phyloP scores from a whole-genome alignment of 2,888 invertebrate species.

The Quadriops clusia region DNA sequence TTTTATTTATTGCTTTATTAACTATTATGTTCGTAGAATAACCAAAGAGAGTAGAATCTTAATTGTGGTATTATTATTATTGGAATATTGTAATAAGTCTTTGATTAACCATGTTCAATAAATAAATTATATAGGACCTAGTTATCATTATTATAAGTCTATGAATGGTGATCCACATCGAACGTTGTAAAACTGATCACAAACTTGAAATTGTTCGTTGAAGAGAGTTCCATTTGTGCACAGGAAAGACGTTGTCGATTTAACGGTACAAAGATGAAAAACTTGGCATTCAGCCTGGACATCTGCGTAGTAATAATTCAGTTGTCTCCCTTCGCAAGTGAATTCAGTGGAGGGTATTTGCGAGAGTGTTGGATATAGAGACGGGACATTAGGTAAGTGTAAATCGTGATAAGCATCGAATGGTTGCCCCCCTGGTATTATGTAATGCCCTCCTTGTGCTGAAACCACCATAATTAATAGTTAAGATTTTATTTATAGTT shows the following conservation, averaged over 20 bases:
- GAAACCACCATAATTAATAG: not conserved
- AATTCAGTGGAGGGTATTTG: slow-evolving; percentile 40
- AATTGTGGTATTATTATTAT: no score
- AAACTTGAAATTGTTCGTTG: slow-evolving; percentile 55
- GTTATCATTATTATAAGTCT: slow-evolving; percentile 40
- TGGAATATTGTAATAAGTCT: no score
- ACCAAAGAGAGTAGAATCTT: no score
- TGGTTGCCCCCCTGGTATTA: slow-evolving; percentile 32
- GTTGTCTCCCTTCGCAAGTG: slow-evolving; percentile 46
- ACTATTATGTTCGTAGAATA: no score
- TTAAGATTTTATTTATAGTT: not conserved
- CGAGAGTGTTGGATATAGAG: slow-evolving; percentile 42
- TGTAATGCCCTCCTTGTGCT: slow-evolving; percentile 22
- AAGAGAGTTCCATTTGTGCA: slow-evolving; percentile 55
- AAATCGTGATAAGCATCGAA: slow-evolving; percentile 44
- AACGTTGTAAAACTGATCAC: slow-evolving; percentile 57
- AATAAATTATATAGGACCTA: no score
- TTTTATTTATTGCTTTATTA: no score
- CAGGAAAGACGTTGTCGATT: slow-evolving; percentile 45
- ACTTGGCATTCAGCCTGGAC: slow-evolving; percentile 61
- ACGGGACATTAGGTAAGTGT: slow-evolving; percentile 45
- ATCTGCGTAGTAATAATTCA: slow-evolving; percentile 63
- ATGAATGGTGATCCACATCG: slow-evolving; percentile 48
- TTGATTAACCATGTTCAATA: no score
- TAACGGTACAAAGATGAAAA: slow-evolving; percentile 50